These are phyloP conservation scores for Etia nguti DNA, from an alignment of 2,113 vertebrate genomes.

Conservation along the genomic window DNA sequence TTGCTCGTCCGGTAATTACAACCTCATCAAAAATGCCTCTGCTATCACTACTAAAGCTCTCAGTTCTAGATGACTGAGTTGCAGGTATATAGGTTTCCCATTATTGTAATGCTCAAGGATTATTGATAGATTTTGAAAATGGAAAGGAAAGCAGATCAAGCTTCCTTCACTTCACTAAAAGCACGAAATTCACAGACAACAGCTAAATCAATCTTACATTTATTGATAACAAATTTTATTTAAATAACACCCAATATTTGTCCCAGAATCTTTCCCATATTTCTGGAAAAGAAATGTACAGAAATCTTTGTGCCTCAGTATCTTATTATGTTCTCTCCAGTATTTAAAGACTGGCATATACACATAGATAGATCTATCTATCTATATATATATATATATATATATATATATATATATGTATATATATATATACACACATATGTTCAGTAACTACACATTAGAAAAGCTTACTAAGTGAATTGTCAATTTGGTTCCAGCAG, in stretches of 20 bases:
- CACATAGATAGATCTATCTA: not conserved
- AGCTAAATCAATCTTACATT: not conserved
- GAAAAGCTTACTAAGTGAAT: not conserved
- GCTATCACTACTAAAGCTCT: not conserved
- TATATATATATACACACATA: not conserved
- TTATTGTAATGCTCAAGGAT: not conserved
- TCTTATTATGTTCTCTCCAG: not conserved
- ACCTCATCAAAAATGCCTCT: not conserved
- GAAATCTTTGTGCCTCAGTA: not conserved
- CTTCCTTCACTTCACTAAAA: not conserved
- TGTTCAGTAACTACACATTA: not conserved
- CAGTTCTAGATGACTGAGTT: not conserved
- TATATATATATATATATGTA: no score
- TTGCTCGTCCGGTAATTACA: not conserved
- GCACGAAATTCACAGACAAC: not conserved
- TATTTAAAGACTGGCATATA: not conserved
- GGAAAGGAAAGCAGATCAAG: not conserved
- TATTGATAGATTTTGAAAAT: not conserved
- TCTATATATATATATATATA: no score
- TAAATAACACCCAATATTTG: not conserved
- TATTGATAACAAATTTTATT: not conserved
- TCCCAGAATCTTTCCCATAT: not conserved
- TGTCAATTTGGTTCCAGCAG: not conserved
- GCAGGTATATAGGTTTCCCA: not conserved
- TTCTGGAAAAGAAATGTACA: not conserved